A percentile compares a stretch with the other conserved stretches of the same genome.
These are phyloP conservation scores for Merops nubicus DNA, from an alignment of 2,113 vertebrate genomes.

Conservation along the genomic window DNA sequence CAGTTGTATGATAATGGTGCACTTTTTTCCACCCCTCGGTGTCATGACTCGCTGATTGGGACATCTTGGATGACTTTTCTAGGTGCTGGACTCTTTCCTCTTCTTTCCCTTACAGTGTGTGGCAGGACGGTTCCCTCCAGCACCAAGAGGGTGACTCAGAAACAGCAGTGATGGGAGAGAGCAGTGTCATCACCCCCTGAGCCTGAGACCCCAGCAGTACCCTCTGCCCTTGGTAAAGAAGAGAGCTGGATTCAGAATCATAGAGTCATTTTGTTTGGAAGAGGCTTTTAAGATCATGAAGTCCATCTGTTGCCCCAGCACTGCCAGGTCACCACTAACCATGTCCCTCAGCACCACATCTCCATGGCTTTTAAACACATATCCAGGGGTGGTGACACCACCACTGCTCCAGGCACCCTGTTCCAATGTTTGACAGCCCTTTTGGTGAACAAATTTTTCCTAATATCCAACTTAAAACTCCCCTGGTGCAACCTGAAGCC, in stretches of 20 bases:
- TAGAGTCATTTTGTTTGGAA: neutral
- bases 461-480: neutral
- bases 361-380: neutral
- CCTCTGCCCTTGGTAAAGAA: neutral
- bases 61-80: too few relatives aligned
- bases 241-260: neutral
- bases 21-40: rapidly evolving
- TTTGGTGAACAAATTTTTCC: neutral
- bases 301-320: neutral
- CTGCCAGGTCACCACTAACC: neutral
- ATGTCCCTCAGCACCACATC: neutral
- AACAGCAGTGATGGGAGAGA: rapidly evolving
- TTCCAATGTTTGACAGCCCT: neutral
- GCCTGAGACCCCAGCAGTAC: rapidly evolving
- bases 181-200: rapidly evolving
- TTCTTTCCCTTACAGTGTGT: rapidly evolving
- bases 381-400: neutral
- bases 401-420: neutral
- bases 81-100: neutral
- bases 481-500: neutral
- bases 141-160: neutral
- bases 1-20: neutral
- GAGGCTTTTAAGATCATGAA: neutral
- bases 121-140: neutral
- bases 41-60: neutral